Evolutionary conservation across 2,797 vertebrate genomes (phyloP), one percentile per base, ranked within the genome.

Genomic region (Cuniculus paca): DNA sequence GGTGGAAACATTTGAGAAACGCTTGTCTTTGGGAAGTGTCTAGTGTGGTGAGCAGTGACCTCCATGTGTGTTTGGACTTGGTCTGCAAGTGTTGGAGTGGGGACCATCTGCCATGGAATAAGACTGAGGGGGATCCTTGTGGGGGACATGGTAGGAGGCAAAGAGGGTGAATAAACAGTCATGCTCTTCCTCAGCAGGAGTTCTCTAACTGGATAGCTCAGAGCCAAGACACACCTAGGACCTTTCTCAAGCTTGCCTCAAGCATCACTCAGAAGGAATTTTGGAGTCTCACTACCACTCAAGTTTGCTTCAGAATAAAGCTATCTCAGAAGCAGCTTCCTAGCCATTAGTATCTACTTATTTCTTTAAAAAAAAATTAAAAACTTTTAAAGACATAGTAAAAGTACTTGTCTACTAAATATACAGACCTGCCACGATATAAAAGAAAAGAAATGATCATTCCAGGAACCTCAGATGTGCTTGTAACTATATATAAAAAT

Each of bases 341-440:
- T 95, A 72, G 42, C 58, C 12, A 86, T 54, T 90, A 56, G 85
- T 70, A 45, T 10, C 26, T 77, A 42, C 20, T 36, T 92, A 19
- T 60, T 85, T 94, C 85, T 74, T 90, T 68, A 78, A 58, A 74
- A 48, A 85, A 34, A 94, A 97, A 97, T 95, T 97, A 90, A 81
- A 75, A 65, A 31, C 13, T 36, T 86, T 12, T 20, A 70, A 68
- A 85, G 45, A 34, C 34, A 42, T 22, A 87, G 83, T 45, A 70
- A 77, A 95, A 96, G 52, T 13, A 82, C 31, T 77, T 83, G 56
- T 61, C 6, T 42, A 56, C 36, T 82, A 95, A 83, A 90, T 80
- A 84, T 24, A 58, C 4, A 77, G 75, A 94, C 45, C 42, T 83
- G 24, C 48, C 72, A 52, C 17, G 74, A 8, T 74, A 5, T 22